Percentiles rank a stretch among this genome's conserved stretches.
Evolutionary conservation across 1,140 invertebrate species (phyloP).

Genomic region (Aphelenchoides besseyi): DNA sequence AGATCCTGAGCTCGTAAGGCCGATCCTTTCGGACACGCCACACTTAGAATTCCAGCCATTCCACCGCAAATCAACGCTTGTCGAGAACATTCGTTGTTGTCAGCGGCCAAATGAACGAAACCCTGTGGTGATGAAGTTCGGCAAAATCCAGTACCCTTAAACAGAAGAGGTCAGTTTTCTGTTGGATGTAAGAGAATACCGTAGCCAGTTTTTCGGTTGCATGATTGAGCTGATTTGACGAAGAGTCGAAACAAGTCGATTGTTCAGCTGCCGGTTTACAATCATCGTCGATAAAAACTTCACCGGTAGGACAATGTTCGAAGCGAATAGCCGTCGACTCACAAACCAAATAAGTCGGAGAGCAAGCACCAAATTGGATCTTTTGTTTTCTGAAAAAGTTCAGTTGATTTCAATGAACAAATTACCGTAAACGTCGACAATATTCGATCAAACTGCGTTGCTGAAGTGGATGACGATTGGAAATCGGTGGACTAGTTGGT

Average conservation of each 20-base stretch:
- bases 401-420: too few species aligned
- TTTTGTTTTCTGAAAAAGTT: background rate
- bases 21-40: constrained; percentile 4
- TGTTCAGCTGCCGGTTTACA: background rate
- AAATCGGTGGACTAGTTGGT: background rate
- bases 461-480: background rate
- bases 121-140: background rate
- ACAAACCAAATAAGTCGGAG: constrained; percentile 12
- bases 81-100: background rate
- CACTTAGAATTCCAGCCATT: background rate
- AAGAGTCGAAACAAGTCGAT: constrained; percentile 1
- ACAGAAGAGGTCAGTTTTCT: background rate
- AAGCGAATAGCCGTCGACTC: background rate
- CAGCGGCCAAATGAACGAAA: constrained; percentile 4
- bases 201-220: constrained; percentile 2
- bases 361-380: constrained; percentile 7
- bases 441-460: constrained; percentile 8
- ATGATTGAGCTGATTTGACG: constrained; percentile 7
- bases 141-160: background rate
- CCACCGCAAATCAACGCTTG: background rate
- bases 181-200: background rate
- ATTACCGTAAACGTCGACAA: background rate
- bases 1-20: background rate
- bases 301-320: background rate
- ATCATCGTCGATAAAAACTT: constrained; percentile 1